A percentile compares a stretch with the other conserved stretches of the same genome.
Evolutionary conservation across 2,113 vertebrate genomes (phyloP).

Genomic region (Sigmodon hispidus): DNA sequence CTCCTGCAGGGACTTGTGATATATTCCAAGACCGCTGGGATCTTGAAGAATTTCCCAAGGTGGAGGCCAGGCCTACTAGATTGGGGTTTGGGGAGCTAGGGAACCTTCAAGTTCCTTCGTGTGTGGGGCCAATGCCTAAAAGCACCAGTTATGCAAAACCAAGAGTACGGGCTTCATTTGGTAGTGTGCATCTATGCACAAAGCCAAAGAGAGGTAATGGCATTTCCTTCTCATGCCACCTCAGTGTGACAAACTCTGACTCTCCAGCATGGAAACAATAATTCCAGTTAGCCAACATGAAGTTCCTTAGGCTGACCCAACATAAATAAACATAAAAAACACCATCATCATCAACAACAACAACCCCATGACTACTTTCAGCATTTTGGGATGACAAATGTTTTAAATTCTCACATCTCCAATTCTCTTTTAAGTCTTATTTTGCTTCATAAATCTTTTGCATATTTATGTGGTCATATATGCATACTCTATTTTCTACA

Average conservation of each 20-base stretch:
- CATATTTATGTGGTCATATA: background rate
- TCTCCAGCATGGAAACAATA: background rate
- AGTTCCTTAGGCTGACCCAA: background rate
- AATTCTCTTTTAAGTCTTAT: constrained; percentile 31
- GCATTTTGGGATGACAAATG: background rate
- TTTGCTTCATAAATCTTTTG: constrained; percentile 35
- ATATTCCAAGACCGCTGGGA: background rate
- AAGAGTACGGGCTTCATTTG: background rate
- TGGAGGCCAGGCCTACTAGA: background rate
- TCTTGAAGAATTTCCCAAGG: constrained; percentile 32
- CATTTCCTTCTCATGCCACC: background rate
- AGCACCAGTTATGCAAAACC: background rate
- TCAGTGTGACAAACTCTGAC: background rate
- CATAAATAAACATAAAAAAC: background rate
- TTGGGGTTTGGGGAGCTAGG: background rate
- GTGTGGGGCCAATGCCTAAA: background rate
- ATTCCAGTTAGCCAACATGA: background rate
- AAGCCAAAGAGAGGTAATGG: background rate
- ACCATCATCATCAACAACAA: background rate
- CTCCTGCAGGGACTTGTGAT: background rate
- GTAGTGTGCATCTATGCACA: background rate
- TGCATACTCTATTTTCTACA: constrained; percentile 22
- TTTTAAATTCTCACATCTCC: background rate
- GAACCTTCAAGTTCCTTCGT: background rate
- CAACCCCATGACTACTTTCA: background rate